Conservation (phyloP, 2,888 invertebrate species). For the Leucophenga maculata region DNA sequence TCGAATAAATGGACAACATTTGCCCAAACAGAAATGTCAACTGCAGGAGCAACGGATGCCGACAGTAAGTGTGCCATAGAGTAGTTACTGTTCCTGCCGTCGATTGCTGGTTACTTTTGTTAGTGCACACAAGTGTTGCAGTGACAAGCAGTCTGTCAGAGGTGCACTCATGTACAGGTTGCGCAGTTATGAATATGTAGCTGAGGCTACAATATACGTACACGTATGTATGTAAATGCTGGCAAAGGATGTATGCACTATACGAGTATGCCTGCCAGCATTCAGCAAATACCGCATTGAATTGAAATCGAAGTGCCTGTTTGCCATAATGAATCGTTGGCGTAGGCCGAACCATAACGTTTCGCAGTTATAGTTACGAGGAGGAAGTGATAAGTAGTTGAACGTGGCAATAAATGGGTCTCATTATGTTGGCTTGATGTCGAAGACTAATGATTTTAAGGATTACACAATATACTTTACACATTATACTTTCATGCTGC, state of each 20-base stretch:
- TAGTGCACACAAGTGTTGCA: background rate
- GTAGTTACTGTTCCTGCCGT: background rate
- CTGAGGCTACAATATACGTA: too few species aligned
- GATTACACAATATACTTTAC: too few species aligned
- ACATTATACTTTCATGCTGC: too few species aligned
- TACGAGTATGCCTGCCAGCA: background rate
- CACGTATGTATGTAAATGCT: too few species aligned
- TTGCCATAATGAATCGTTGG: slow-evolving; percentile 25
- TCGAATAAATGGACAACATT: too few species aligned
- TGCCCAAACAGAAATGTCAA: background rate
- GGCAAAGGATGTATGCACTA: background rate
- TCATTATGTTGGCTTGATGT: too few species aligned
- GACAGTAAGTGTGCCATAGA: too few species aligned
- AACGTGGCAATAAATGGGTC: too few species aligned
- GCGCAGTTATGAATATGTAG: background rate
- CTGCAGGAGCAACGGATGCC: background rate
- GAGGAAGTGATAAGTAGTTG: too few species aligned
- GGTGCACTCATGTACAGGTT: background rate
- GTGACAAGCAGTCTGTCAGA: background rate
- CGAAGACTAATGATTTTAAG: too few species aligned
- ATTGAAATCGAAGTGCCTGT: slow-evolving; percentile 63
- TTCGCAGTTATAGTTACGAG: too few species aligned
- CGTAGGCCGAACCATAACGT: background rate
- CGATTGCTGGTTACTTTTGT: background rate
- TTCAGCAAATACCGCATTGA: slow-evolving; percentile 50